Conservation (phyloP, 2,113 vertebrate species). For the Seriola dumerili region DNA sequence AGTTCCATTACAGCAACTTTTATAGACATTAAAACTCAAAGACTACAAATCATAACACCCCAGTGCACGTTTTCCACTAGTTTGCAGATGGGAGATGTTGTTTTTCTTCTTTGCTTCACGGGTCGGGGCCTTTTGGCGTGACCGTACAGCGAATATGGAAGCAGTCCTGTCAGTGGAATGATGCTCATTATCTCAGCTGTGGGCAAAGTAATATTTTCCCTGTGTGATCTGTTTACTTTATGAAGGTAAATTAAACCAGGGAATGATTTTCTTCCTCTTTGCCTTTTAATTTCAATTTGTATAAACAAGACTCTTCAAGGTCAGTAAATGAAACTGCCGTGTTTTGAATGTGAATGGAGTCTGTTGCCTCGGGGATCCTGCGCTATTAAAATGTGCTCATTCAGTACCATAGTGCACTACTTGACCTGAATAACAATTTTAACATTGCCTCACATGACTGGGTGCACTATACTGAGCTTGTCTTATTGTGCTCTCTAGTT, state of each 20-base stretch:
- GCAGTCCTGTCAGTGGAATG: constrained; percentile 51
- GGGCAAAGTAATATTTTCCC: constrained; percentile 52
- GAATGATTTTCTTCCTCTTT: constrained; percentile 70
- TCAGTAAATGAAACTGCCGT: constrained; percentile 71
- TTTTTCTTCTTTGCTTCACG: constrained; percentile 50
- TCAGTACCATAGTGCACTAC: constrained; percentile 64
- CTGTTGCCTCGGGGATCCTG: constrained; percentile 71
- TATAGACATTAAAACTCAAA: constrained; percentile 70
- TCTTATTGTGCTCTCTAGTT: constrained; percentile 31
- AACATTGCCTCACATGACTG: constrained; percentile 45
- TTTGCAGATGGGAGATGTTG: constrained; percentile 39
- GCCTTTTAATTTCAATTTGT: constrained; percentile 79
- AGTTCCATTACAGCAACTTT: constrained; percentile 72
- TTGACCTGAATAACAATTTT: constrained; percentile 82
- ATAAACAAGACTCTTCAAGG: constrained; percentile 81
- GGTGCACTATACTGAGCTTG: constrained; percentile 34
- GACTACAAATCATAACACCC: constrained; percentile 71
- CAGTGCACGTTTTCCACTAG: constrained; percentile 35
- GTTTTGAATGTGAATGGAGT: constrained; percentile 76
- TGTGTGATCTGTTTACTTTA: constrained; percentile 70
- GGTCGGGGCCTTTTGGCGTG: constrained; percentile 40
- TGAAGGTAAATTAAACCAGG: constrained; percentile 63
- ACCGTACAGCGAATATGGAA: constrained; percentile 60
- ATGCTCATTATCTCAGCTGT: constrained; percentile 66
- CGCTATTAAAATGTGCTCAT: constrained; percentile 79